A percentile compares a stretch with the other conserved stretches of the same genome.
Evolutionary conservation across 2,797 vertebrate species (phyloP).

Genomic region (Propithecus perrieri): DNA sequence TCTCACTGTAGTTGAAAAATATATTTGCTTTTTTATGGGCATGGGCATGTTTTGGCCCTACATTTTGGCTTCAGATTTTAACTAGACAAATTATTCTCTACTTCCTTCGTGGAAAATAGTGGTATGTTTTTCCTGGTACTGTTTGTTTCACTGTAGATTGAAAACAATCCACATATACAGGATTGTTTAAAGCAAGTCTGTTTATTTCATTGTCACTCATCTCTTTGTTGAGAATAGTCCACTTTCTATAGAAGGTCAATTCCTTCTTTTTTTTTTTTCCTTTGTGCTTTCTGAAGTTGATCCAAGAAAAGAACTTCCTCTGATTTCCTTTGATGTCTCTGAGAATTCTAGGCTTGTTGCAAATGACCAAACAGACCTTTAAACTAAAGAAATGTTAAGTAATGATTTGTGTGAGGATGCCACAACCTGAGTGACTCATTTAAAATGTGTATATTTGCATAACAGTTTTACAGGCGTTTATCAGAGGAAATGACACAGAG

Average conservation of each 20-base stretch:
- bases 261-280: background rate
- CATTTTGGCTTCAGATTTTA: slow-evolving; percentile 48
- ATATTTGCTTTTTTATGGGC: background rate
- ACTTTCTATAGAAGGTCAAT: slow-evolving; percentile 50
- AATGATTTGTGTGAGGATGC: background rate
- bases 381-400: slow-evolving; percentile 32
- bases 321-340: slow-evolving; percentile 70
- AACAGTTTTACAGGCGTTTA: slow-evolving; percentile 95
- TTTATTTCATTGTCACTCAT: slow-evolving; percentile 47
- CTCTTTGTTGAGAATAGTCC: slow-evolving; percentile 58
- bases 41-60: slow-evolving; percentile 14
- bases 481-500: slow-evolving; percentile 96
- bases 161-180: slow-evolving; percentile 14
- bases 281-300: slow-evolving; percentile 63
- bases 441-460: background rate
- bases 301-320: slow-evolving; percentile 67
- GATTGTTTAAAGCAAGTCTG: slow-evolving; percentile 58
- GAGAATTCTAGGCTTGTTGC: slow-evolving; percentile 31
- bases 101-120: slow-evolving; percentile 48
- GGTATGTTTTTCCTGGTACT: slow-evolving; percentile 60
- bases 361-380: slow-evolving; percentile 11
- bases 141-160: slow-evolving; percentile 34
- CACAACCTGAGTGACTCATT: background rate
- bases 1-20: slow-evolving; percentile 26
- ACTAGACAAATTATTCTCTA: slow-evolving; percentile 27